A percentile compares a stretch with the other conserved stretches of the same genome.
These are phyloP conservation scores for Ormyrus rosae DNA, from an alignment of 2,888 invertebrate genomes.

Conservation along the genomic window DNA sequence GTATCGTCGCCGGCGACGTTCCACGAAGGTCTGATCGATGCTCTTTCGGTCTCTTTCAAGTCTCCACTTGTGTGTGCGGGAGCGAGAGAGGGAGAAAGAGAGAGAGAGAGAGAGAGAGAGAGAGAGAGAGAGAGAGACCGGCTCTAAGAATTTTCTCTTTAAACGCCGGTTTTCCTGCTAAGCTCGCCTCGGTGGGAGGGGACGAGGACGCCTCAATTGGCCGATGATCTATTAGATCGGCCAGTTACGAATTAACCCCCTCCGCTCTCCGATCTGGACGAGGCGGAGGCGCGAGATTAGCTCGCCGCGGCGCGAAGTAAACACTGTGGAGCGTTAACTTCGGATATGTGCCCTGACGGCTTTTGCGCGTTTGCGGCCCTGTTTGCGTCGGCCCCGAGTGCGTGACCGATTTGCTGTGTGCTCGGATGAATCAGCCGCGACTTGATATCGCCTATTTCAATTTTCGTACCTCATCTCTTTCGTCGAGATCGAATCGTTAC, in stretches of 20 bases:
- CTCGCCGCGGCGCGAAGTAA: too few species aligned
- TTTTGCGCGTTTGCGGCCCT: too few species aligned
- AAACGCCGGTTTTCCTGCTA: slow-evolving; percentile 29
- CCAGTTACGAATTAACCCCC: slow-evolving; percentile 23
- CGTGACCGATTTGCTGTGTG: too few species aligned
- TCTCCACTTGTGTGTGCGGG: not conserved
- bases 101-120: not conserved
- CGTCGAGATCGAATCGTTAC: too few species aligned
- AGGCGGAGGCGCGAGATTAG: too few species aligned
- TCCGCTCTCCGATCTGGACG: not conserved
- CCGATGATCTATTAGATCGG: slow-evolving; percentile 42
- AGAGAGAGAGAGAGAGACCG: not conserved
- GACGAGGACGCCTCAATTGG: not conserved
- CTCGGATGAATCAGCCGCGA: too few species aligned
- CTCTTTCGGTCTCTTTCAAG: slow-evolving; percentile 26
- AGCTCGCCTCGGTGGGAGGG: not conserved
- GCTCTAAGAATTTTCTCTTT: slow-evolving; percentile 25
- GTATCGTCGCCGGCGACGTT: slow-evolving; percentile 4
- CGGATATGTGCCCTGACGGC: too few species aligned
- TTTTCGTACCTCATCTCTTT: too few species aligned
- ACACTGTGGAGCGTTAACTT: too few species aligned
- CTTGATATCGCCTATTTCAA: too few species aligned
- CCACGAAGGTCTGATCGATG: slow-evolving; percentile 31
- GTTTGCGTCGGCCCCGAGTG: too few species aligned
- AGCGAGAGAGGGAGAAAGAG: not conserved